Evolutionary conservation across 2,888 invertebrate species (phyloP).

Genomic region (Scotopteryx bipunctaria): DNA sequence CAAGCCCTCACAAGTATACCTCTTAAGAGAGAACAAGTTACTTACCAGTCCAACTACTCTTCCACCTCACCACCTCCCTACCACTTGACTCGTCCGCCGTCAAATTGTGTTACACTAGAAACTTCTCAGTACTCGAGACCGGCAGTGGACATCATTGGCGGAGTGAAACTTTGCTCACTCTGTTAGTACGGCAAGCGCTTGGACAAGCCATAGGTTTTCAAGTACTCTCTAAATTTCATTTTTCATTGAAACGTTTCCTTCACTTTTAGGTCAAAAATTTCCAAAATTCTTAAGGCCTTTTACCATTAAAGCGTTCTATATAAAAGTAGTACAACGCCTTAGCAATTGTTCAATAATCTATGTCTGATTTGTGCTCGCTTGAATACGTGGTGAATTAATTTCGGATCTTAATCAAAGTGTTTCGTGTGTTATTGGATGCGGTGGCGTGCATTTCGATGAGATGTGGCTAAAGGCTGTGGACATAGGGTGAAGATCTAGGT

Average conservation of each 20-base stretch:
- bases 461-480: neutral
- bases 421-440: neutral
- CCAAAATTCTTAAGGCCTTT: too few species aligned
- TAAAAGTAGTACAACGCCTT: too few species aligned
- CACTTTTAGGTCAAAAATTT: too few species aligned
- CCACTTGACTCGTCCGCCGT: slow-evolving; percentile 8
- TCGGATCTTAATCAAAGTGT: slow-evolving; percentile 2
- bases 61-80: slow-evolving; percentile 5
- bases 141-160: slow-evolving; percentile 3
- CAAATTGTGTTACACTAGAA: slow-evolving; percentile 20
- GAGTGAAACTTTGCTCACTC: neutral
- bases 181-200: neutral
- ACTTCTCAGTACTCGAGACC: slow-evolving; percentile 1
- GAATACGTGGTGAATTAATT: slow-evolving; percentile 17
- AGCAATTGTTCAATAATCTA: slow-evolving; percentile 4
- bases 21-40: too few species aligned
- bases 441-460: slow-evolving; percentile 1
- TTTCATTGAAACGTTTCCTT: too few species aligned
- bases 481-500: too few species aligned
- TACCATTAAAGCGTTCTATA: too few species aligned
- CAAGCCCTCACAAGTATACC: too few species aligned
- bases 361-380: neutral
- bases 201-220: neutral
- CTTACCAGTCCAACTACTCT: too few species aligned
- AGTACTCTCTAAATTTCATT: too few species aligned